Evolutionary conservation across 2,113 vertebrate genomes (phyloP).

Genomic region (Rhynchopsitta pachyrhyncha): DNA sequence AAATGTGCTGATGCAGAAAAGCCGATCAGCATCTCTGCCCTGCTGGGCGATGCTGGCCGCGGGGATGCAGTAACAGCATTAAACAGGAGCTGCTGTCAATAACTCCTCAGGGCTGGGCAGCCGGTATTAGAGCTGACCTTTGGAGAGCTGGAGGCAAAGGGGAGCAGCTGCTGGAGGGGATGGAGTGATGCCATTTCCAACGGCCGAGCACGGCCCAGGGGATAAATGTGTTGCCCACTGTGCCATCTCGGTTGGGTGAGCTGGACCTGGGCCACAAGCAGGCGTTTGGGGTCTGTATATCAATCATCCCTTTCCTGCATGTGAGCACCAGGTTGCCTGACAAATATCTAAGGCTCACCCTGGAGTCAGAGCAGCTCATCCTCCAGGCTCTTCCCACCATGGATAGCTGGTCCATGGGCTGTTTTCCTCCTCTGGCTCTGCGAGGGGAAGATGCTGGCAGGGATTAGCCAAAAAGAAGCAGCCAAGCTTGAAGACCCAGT

Average conservation of each 20-base stretch:
- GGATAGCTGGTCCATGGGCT: background rate
- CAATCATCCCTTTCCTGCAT: background rate
- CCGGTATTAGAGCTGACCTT: conserved; percentile 33
- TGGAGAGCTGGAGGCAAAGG: background rate
- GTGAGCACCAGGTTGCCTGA: background rate
- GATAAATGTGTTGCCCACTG: background rate
- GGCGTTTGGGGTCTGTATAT: background rate
- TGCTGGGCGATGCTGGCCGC: background rate
- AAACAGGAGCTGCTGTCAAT: background rate
- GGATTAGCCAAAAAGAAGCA: background rate
- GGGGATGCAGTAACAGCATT: background rate
- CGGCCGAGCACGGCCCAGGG: background rate
- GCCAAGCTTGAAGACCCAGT: background rate
- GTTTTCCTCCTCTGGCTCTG: background rate
- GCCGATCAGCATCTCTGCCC: background rate
- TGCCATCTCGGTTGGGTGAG: fast-evolving
- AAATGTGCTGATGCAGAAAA: background rate
- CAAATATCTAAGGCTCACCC: background rate
- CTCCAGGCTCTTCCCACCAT: background rate
- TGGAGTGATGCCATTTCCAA: background rate
- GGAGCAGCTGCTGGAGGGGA: background rate
- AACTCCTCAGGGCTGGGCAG: background rate
- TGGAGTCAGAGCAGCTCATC: background rate
- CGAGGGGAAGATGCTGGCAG: background rate
- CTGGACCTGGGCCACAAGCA: background rate